Evolutionary conservation across 2,888 invertebrate species (phyloP), one percentile per base, ranked within the genome.

Genomic region (Uloborus plumipes): DNA sequence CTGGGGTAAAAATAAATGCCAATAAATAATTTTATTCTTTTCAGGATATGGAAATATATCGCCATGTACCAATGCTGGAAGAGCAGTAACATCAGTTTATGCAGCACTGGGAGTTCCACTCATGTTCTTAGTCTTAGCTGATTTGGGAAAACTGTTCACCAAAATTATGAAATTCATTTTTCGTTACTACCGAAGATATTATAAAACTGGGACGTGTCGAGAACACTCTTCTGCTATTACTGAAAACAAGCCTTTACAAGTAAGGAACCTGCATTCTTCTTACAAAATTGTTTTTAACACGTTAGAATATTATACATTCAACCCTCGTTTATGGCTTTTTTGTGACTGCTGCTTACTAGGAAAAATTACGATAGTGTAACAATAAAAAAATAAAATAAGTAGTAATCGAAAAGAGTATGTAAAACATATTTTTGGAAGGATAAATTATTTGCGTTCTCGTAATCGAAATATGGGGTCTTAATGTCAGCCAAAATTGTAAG

Each of bases 31-130:
- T 65, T 47, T 70, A 15, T 58, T 39, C 3, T 39, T 39, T 91
- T 59, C 91, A 98, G 98, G 98, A 87, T 99, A 99, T 90, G 98
- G 99, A 84, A 97, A 99, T 89, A 95, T 99, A 87, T 94, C 95
- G 66, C 98, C 99, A 0, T 94, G 94, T 86, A 99, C 99, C 15
- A 92, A 87, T 20, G 92, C 93, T 15, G 99, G 98, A 13, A 92
- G 94, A 85, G 93, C 94, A 0, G 92, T 97, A 66, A 97, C 98
- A 0, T 97, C 99, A 85, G 90, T 95, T 39, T 99, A 99, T 89
- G 96, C 99, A 47, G 93, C 96, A 84, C 93, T 99, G 85, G 99
- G 99, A 15, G 98, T 99, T 87, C 99, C 99, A 0, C 91, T 99
- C 87, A 97, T 99, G 89, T 91, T 99, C 86, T 95, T 99, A 77